Evolutionary conservation across 2,888 invertebrate genomes (phyloP), one percentile per base, ranked within the genome.

Genomic region (Cryptophagus acutangulus): DNA sequence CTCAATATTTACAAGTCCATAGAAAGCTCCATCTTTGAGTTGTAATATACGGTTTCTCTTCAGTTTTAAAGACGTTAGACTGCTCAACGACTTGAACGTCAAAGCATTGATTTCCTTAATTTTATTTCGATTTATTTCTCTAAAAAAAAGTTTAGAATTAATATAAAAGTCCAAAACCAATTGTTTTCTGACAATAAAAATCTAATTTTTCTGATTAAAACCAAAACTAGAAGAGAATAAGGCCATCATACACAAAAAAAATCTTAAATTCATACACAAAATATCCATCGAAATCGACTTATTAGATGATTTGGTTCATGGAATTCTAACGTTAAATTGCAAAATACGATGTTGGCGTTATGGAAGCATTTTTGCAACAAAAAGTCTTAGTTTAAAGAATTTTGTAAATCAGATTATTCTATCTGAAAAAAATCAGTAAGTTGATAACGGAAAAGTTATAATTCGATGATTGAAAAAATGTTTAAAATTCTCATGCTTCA

Each of bases 1-100:
- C 60, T 76, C 77, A 48, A 93, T 79, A 49, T 79, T 82, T 50
- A 78, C 79, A 55, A 94, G 78, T 38, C 87, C 88, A 77, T 82
- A 91, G 70, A 95, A 95, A 37, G 91, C 86, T 40, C 91, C 94
- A 75, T 92, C 92, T 61, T 82, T 80, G 40, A 95, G 75, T 54
- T 77, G 76, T 39, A 76, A 74, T 55, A 95, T 87, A 52, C 78
- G 77, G 69, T 95, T 95, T 54, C 84, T 78, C 62, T 84, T 82
- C 43, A 95, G 70, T 64, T 85, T 87, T 28, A 95, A 72, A 36
- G 79, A 78, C 36, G 80, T 79, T 45, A 95, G 71, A 54, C 79
- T 79, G 38, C 79, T 76, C 51, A 93, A 72, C 15, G 84, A 84
- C 66, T 83, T 79, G 67, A 95, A 92, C 38, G 84, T 81, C 38